Evolutionary conservation across 2,888 invertebrate species (phyloP).

Genomic region (Dilophus febrilis): DNA sequence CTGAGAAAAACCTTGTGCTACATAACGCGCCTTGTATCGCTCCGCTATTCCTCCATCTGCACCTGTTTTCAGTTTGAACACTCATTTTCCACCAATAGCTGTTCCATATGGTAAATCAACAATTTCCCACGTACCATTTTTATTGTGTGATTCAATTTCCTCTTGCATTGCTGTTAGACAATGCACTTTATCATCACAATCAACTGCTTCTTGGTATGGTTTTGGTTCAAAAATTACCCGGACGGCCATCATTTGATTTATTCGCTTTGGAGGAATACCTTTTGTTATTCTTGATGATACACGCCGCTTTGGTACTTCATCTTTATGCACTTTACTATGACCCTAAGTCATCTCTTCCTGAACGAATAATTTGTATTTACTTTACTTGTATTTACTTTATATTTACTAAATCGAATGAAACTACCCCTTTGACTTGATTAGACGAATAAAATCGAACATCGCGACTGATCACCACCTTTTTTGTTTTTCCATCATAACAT

Average conservation of each 20-base stretch:
- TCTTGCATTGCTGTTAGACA: conserved; percentile 6
- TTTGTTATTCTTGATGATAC: not conserved
- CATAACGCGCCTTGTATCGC: conserved; percentile 9
- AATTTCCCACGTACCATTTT: conserved; percentile 1
- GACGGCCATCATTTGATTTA: not conserved
- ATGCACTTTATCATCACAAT: conserved; percentile 3
- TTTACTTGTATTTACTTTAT: too few species aligned
- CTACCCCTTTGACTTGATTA: too few species aligned
- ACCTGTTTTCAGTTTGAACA: conserved; percentile 10
- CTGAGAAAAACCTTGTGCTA: conserved; percentile 12
- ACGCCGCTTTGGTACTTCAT: too few species aligned
- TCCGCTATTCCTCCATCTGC: conserved; percentile 9
- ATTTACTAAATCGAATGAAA: too few species aligned
- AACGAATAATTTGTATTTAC: too few species aligned
- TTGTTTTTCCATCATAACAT: too few species aligned
- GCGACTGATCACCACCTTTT: too few species aligned
- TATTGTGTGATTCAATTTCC: not conserved
- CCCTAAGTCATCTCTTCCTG: too few species aligned
- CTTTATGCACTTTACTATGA: too few species aligned
- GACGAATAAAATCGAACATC: too few species aligned
- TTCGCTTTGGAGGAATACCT: too few species aligned
- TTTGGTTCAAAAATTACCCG: conserved; percentile 2
- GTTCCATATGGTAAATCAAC: conserved; percentile 6
- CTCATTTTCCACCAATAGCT: conserved; percentile 12
- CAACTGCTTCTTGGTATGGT: conserved; percentile 4